Evolutionary conservation across 2,797 vertebrate genomes (phyloP).

Genomic region (Glossophaga mutica): DNA sequence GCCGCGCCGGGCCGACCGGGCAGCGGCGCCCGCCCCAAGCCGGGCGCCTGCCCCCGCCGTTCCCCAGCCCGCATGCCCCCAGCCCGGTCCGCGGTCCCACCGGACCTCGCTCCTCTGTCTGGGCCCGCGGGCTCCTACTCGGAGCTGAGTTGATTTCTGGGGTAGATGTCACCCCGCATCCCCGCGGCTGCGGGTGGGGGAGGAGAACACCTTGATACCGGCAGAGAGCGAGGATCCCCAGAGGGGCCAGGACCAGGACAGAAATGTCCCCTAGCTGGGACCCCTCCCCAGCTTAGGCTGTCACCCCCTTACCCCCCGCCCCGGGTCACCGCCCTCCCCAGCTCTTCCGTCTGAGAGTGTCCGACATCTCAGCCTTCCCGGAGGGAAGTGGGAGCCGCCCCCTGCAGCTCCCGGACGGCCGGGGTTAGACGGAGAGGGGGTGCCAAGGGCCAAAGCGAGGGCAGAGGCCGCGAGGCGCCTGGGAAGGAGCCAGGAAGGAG

Average conservation of each 20-base stretch:
- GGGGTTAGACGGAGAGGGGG: not conserved
- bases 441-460: slow-evolving; percentile 61
- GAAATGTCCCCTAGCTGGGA: not conserved
- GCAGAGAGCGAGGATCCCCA: not conserved
- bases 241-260: not conserved
- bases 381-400: not conserved
- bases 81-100: not conserved
- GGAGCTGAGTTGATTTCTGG: slow-evolving; percentile 32
- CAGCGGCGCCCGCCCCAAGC: slow-evolving; percentile 60
- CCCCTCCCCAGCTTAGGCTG: not conserved
- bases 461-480: slow-evolving; percentile 64
- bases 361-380: not conserved
- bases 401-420: not conserved
- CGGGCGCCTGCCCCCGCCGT: slow-evolving; percentile 65
- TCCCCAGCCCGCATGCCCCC: slow-evolving; percentile 39
- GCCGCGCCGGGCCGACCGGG: slow-evolving; percentile 47
- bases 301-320: not conserved
- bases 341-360: not conserved
- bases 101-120: not conserved
- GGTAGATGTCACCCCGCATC: slow-evolving; percentile 42
- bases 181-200: not conserved
- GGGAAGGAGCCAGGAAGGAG: slow-evolving; percentile 68
- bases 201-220: not conserved
- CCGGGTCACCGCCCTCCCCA: not conserved
- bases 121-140: not conserved